Evolutionary conservation across 2,113 vertebrate genomes (phyloP), one percentile per base, ranked within the genome.

Genomic region (Atractosteus spatula): DNA sequence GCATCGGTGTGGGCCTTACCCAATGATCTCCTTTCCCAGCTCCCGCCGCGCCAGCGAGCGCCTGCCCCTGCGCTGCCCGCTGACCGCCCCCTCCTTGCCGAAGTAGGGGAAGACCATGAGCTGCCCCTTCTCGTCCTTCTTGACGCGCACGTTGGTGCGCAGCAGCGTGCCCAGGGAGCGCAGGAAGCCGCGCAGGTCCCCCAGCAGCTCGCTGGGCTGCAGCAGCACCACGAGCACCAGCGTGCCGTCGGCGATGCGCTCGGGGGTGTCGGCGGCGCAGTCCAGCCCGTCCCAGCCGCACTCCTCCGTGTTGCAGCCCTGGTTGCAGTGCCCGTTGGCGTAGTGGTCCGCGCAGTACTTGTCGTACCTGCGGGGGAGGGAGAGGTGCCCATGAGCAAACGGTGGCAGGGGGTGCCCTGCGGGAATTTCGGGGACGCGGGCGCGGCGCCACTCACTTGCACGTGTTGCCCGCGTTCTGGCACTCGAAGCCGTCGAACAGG

Each of bases 281-380:
- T 98, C 96, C 81, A 97, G 89, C 5, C 96, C 96, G 0, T 98
- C 96, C 96, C 96, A 98, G 86, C 95, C 96, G 3, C 96, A 98
- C 62, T 92, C 95, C 81, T 94, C 94, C 0, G 85, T 97, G 77
- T 96, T 90, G 81, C 96, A 98, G 61, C 96, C 96, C 81, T 89
- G 86, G 87, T 98, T 95, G 29, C 96, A 98, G 66, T 88, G 85
- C 16, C 81, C 86, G 7, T 98, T 93, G 2, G 80, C 88, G 0
- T 93, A 98, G 86, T 97, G 95, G 74, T 98, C 96, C 0, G 90
- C 90, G 4, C 96, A 98, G 83, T 98, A 98, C 17, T 76, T 83
- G 74, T 96, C 91, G 11, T 98, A 98, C 77, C 96, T 98, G 62
- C 3, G 51, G 54, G 55, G 8, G 16, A n/a, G 10, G 11, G 8